A percentile compares a stretch with the other conserved stretches of the same genome.
Conservation (phyloP, 2,797 vertebrate genomes). For the Gymnoscopelus microlampas region DNA sequence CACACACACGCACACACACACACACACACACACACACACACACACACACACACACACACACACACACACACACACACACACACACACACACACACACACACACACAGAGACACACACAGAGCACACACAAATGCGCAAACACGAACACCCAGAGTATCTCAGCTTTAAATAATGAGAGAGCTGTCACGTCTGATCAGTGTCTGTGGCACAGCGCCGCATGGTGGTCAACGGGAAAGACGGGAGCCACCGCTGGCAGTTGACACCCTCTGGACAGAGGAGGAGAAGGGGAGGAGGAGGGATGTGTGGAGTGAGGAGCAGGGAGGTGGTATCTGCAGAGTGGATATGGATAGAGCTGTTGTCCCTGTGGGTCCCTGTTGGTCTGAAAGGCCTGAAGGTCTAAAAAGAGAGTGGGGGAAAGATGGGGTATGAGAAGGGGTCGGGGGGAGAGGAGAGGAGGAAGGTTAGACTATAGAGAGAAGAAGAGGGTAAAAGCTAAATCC, state of each 20-base stretch:
- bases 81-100: slow-evolving; percentile 11
- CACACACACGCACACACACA: slow-evolving; percentile 12
- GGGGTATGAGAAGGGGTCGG: background rate
- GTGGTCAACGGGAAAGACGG: slow-evolving; percentile 75
- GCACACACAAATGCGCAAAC: slow-evolving; percentile 6
- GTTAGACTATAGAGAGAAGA: slow-evolving; percentile 42
- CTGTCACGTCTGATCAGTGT: slow-evolving; percentile 79
- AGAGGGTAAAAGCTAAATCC: slow-evolving; percentile 14
- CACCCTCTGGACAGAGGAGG: slow-evolving; percentile 58
- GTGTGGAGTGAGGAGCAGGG: too few relatives aligned
- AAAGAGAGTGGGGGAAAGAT: background rate
- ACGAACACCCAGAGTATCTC: slow-evolving; percentile 53
- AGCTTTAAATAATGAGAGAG: slow-evolving; percentile 83
- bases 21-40: slow-evolving; percentile 2
- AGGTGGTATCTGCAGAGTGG: too few relatives aligned
- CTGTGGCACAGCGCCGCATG: slow-evolving; percentile 59
- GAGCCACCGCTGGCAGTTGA: slow-evolving; percentile 64
- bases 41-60: slow-evolving; percentile 22
- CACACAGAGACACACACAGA: background rate
- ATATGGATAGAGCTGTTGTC: slow-evolving; percentile 47
- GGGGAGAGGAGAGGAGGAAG: background rate
- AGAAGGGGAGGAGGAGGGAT: too few relatives aligned
- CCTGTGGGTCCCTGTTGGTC: slow-evolving; percentile 31
- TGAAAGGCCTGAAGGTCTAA: slow-evolving; percentile 32
- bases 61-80: slow-evolving; percentile 10